Base-by-base conservation (phyloP, 2,888 invertebrate genomes). In the Plemyria rubiginata region DNA sequence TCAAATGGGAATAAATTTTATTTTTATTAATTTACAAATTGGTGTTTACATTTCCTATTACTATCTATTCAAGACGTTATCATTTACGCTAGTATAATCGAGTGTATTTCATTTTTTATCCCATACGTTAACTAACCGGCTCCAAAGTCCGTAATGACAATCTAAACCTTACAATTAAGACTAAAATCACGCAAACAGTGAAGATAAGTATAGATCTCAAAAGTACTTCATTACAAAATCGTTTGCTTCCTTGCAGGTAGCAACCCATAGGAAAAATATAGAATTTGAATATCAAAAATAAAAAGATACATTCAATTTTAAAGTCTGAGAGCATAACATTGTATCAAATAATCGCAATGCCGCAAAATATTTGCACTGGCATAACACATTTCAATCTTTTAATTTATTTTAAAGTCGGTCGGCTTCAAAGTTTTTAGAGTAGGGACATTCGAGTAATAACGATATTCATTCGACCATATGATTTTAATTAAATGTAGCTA, bases 261-360 rank as follows among this genome's bases (percentile, higher is more conserved):
- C 86, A 82, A 82, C 78, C 77, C 74, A 83, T 88, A 89, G 83
- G 87, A 87, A 90, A 90, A 90, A 88, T 89, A 88, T 86, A 86
- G 79, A 79, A 87, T 85, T 82, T 82, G 86, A 86, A 87, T 92
- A 92, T 92, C 92, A 92, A 92, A 92, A 92, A 92, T 92, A 92
- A 91, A 82, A 87, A 77, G 81, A 79, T 75, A 80, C 80, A 78
- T 84, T 76, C 76, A 77, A 81, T 81, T 76, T 82, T 79, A 75
- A 79, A 78, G 75, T 79, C 81, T 70, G 79, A 83, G 81, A 84
- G 77, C 73, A 79, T 78, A 75, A 22, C 45, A 48, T 81, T 75
- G 79, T 78, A 78, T 81, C 76, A 8, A 43, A 4, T 15, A 8
- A 15, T 43, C 3, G 15, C 1, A 7, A 15, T 43, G 13, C 43